phyloP scores from a whole-genome alignment of 2,113 vertebrate genomes.

The Paedocypris sp. region DNA sequence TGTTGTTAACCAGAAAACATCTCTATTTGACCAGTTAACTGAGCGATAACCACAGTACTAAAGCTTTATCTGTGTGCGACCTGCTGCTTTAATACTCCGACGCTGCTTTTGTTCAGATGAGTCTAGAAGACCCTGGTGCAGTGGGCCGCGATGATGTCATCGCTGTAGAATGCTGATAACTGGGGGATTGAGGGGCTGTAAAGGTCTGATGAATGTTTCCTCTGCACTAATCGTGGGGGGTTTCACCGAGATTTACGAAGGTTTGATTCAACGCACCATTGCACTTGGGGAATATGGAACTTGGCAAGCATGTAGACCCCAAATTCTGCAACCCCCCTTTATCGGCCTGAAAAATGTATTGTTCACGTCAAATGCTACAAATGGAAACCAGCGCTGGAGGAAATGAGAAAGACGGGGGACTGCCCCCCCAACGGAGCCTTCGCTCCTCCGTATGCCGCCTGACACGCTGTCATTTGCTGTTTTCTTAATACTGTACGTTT shows the following conservation, averaged over 20 bases:
- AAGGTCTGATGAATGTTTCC: constrained; percentile 8
- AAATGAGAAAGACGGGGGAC: constrained; percentile 9
- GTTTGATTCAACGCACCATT: constrained; percentile 31
- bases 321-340: constrained; percentile 26
- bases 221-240: not conserved
- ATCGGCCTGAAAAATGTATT: constrained; percentile 1
- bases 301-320: constrained; percentile 21
- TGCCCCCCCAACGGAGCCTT: too few species aligned
- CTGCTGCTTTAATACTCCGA: too few species aligned
- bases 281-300: constrained; percentile 38
- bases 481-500: too few species aligned
- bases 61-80: too few species aligned
- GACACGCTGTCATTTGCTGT: too few species aligned
- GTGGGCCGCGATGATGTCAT: too few species aligned
- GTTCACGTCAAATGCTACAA: constrained; percentile 23
- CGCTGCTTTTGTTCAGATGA: too few species aligned
- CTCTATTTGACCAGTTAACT: too few species aligned
- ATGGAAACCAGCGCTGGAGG: not conserved
- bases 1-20: not conserved
- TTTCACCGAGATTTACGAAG: constrained; percentile 10
- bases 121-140: too few species aligned
- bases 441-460: too few species aligned
- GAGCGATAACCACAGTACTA: too few species aligned
- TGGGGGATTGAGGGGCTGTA: not conserved
- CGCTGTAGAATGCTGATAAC: too few species aligned